A percentile compares a stretch with the other conserved stretches of the same genome.
Evolutionary conservation across 2,113 vertebrate species (phyloP).

Genomic region (Oreochromis spilurus): DNA sequence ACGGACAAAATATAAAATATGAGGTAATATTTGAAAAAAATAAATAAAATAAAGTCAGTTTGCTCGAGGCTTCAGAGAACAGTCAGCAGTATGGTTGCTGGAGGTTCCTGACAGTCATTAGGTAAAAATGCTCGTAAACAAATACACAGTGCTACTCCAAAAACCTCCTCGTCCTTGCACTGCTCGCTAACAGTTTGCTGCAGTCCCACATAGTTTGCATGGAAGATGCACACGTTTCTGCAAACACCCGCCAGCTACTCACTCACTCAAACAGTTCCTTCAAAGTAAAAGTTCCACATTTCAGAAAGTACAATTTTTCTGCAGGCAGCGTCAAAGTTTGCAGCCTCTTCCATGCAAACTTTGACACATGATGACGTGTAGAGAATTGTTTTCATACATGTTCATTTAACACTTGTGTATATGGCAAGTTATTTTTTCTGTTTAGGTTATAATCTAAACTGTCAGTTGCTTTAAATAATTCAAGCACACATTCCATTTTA

Average conservation of each 20-base stretch:
- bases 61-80: not conserved
- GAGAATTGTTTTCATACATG: not conserved
- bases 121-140: not conserved
- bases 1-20: not conserved
- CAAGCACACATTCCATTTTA: not conserved
- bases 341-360: not conserved
- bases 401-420: not conserved
- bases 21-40: not conserved
- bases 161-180: not conserved
- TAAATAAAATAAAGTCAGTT: not conserved
- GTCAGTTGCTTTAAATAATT: not conserved
- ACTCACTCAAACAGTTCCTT: not conserved
- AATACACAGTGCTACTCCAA: not conserved
- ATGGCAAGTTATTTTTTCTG: not conserved
- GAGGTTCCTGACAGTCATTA: not conserved
- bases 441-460: not conserved
- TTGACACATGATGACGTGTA: not conserved
- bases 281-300: not conserved
- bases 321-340: not conserved
- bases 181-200: not conserved
- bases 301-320: not conserved
- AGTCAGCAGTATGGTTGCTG: not conserved
- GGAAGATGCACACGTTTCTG: not conserved
- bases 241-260: not conserved
- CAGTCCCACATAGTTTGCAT: not conserved